Evolutionary conservation across 2,797 vertebrate species (phyloP), one percentile per base, ranked within the genome.

Genomic region (Lycodopsis pacificus): DNA sequence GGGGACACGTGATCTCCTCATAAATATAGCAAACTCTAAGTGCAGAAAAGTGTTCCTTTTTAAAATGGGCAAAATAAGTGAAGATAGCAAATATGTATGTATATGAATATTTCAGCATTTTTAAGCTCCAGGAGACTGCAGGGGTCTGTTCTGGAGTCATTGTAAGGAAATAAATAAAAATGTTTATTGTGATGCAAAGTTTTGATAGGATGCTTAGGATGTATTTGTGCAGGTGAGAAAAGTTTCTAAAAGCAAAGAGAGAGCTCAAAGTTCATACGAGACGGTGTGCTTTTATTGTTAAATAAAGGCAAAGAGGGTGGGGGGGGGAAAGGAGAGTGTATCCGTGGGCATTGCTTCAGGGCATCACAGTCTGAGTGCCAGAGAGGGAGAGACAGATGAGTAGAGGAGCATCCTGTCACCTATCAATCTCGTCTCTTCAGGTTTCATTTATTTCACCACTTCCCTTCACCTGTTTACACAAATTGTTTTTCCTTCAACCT

Each of bases 1-100:
- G 80, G 92, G 91, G 92, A 94, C 86, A 84, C 78, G 80, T 77
- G 68, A 83, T 69, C 89, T 83, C 76, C 83, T 95, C 94, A 95
- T 96, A 92, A 96, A 96, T 95, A 95, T 95, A 90, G 89, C 88
- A 95, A 93, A 92, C 74, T 88, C 71, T 93, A 93, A 96, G 95
- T 95, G 95, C 94, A 95, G 88, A 95, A 94, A 93, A 95, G 93
- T 95, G 95, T 95, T 94, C 71, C 70, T 64, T 65, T 87, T 90
- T 87, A 86, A 92, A 94, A 89, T 81, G 86, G 81, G 73, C 53
- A 54, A 72, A 71, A 69, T 3, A 81, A 78, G 84, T 13, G 32
- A 83, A 88, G 77, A 70, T 81, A 71, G 86, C 79, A 92, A 85
- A 83, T 86, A 90, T 92, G 91, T 88, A 90, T 83, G 82, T 66